Evolutionary conservation across 2,797 vertebrate genomes (phyloP), one percentile per base, ranked within the genome.

Genomic region (Periophthalmus magnuspinnatus): DNA sequence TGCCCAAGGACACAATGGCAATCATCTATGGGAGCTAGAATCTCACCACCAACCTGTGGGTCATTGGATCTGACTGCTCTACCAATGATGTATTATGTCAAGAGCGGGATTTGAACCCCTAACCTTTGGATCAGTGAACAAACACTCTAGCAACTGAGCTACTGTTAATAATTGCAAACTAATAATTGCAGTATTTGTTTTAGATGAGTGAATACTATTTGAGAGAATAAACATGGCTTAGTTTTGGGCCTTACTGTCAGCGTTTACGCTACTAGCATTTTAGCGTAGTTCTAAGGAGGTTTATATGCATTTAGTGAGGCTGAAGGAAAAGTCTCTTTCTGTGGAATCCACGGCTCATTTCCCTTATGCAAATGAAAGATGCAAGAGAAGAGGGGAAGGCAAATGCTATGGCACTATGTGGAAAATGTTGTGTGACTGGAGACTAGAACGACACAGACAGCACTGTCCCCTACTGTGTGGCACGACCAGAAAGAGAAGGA

Each of bases 341-440:
- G 70, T 57, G 67, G 74, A 81, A 80, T 77, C 78, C 75, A 75
- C 16, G 55, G 71, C 83, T 91, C 83, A 93, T 93, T 94, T 94
- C 88, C 93, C 87, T 93, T 78, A 93, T 93, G 92, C 90, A 94
- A 94, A 94, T 89, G 78, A 83, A 83, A 36, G 72, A 83, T 81
- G 70, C 76, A 71, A 83, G 80, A 56, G 78, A 65, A 61, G 85
- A 85, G 82, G 67, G 75, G 70, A 87, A 91, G 76, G 88, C 88
- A 90, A 91, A 90, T 90, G 82, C 84, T 75, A 71, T 72, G 79
- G 82, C 72, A 82, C 77, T 69, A 74, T 81, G 89, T 92, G 92
- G 91, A 94, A 94, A 93, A 90, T 90, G 86, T 90, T 88, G 86
- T 90, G 82, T 80, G 86, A 86, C 84, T 89, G 81, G 78, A 72